Evolutionary conservation across 1,140 invertebrate species (phyloP).

Genomic region (Brachionus asplanchnoidis): DNA sequence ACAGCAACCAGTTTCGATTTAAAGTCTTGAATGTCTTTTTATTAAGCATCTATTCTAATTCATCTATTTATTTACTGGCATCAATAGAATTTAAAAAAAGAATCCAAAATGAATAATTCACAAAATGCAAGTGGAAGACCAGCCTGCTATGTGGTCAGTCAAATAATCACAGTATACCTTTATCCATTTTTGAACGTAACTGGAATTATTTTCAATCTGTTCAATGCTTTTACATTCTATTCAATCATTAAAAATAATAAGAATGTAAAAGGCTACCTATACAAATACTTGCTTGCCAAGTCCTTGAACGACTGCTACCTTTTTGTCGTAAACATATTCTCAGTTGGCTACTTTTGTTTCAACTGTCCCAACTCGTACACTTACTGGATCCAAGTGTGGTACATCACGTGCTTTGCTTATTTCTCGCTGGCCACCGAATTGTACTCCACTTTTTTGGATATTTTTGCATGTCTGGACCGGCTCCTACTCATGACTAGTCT

Average conservation of each 20-base stretch:
- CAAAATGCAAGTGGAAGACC: not conserved
- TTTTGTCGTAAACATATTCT: not conserved
- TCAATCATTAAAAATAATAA: slow-evolving; percentile 10
- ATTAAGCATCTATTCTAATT: not conserved
- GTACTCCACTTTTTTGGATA: slow-evolving; percentile 24
- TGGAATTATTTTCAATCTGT: not conserved
- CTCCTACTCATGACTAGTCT: not conserved
- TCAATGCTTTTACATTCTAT: slow-evolving; percentile 4
- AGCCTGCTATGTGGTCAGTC: not conserved
- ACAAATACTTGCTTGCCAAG: not conserved
- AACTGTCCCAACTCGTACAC: not conserved
- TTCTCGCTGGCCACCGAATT: not conserved
- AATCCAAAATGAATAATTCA: not conserved
- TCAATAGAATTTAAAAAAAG: not conserved
- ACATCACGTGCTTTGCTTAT: not conserved
- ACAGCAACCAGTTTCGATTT: not conserved
- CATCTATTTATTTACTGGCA: not conserved
- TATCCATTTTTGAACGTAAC: not conserved
- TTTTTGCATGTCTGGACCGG: not conserved
- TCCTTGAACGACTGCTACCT: not conserved
- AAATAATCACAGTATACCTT: not conserved
- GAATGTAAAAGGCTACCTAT: not conserved
- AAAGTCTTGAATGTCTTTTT: not conserved
- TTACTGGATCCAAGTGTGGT: slow-evolving; percentile 8
- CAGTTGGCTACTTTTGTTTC: slow-evolving; percentile 1